Conservation (phyloP, 2,797 vertebrate genomes). For the Sebastes nivosus region DNA sequence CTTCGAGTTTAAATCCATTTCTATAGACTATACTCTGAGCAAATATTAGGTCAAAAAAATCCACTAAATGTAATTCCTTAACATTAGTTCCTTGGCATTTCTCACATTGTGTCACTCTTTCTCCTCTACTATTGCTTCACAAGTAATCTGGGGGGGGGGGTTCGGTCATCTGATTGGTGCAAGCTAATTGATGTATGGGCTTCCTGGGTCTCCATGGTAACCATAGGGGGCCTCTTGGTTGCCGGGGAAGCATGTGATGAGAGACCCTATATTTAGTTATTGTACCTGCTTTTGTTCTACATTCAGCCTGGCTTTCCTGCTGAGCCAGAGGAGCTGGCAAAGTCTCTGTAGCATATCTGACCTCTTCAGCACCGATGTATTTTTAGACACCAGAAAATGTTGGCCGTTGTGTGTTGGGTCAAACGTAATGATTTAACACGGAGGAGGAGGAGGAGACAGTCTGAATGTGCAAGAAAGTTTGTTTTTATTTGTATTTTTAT, state of each 20-base stretch:
- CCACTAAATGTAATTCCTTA: neutral
- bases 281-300: slow-evolving; percentile 50
- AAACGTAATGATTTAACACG: slow-evolving; percentile 19
- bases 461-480: neutral
- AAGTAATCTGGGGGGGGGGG: neutral
- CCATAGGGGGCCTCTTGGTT: slow-evolving; percentile 38
- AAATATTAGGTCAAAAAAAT: neutral
- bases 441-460: neutral
- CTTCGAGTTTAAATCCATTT: neutral
- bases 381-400: slow-evolving; percentile 34
- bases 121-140: neutral
- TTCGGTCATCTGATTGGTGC: neutral
- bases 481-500: neutral
- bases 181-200: slow-evolving; percentile 20
- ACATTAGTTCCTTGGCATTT: neutral
- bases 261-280: slow-evolving; percentile 53
- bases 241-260: slow-evolving; percentile 36
- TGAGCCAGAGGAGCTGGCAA: slow-evolving; percentile 24
- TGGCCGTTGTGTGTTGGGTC: slow-evolving; percentile 28
- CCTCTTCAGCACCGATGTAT: slow-evolving; percentile 27
- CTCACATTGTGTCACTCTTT: slow-evolving; percentile 11
- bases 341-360: slow-evolving; percentile 29
- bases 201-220: slow-evolving; percentile 65
- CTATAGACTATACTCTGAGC: neutral
- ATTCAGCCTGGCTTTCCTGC: slow-evolving; percentile 34